Base-by-base conservation (phyloP, 2,113 vertebrate genomes). In the Hippoglossus stenolepis region DNA sequence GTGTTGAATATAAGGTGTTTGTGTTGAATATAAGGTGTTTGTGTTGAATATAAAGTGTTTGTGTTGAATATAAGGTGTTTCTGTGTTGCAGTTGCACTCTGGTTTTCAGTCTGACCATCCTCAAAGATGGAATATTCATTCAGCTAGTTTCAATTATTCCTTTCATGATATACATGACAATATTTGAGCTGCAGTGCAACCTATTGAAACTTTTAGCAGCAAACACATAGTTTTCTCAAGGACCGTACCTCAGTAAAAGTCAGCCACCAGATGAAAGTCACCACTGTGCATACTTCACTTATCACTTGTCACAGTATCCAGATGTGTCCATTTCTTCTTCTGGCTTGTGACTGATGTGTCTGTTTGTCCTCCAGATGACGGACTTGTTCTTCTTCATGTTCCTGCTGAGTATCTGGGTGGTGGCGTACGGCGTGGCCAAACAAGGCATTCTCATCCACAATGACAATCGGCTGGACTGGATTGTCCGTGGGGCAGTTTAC, bases 331-430 rank as follows among this genome's bases (percentile, higher is more conserved):
- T n/a, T 20, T 54, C 51, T 51, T 18, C 1, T 64, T 79, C 31
- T 56, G 24, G 2, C 2, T 11, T 31, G 4, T 63, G 47, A 63
- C 26, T 54, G 23, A 43, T 70, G 5, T 26, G 5, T 26, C 0
- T 49, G 43, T 61, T 45, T 61, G 12, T 70, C 21, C 23, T 76
- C 47, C 93, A 99, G 98, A 96, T 99, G 95, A 97, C 94, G 94
- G 98, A 99, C 5, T 89, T 99, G 93, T 99, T 99, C 94, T 98
- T 99, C 94, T 99, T 99, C 90, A 95, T 99, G 93, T 99, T 99
- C 91, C 92, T 99, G 76, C 85, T 99, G 89, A 96, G 96, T 5
- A 97, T 99, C 87, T 98, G 97, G 96, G 96, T 99, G 11, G 95
- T 99, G 81, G 98, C 98, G 23, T 99, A 97, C 0, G 98, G 98